Evolutionary conservation across 2,113 vertebrate genomes (phyloP), one percentile per base, ranked within the genome.

Genomic region (Isurus oxyrinchus): DNA sequence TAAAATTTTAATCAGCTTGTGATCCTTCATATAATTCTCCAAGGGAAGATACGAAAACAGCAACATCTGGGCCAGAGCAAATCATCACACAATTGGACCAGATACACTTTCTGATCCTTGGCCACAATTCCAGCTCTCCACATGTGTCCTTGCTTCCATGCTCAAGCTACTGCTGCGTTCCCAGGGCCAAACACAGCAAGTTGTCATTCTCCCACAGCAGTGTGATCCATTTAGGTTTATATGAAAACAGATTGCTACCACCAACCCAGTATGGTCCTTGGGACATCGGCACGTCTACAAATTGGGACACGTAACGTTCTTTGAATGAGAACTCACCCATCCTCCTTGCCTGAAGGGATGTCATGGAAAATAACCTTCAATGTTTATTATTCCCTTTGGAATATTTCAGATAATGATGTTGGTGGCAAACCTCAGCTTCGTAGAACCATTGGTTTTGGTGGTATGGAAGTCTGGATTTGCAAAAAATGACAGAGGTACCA

Each of bases 41-140:
- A 31, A 27, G 53, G 53, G 53, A 90, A 57, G 53, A 14, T 53
- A 31, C 3, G 11, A 31, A 31, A 90, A 90, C 25, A 35, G 8
- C 53, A 57, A 90, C 87, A 57, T 90, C 87, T 90, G 87, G 53
- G 53, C 0, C 14, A 57, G 49, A 57, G 87, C 27, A 90, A 25
- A 4, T 57, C 87, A 90, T 90, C 87, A 11, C 87, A 90, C 27
- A 90, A 90, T 57, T 90, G 87, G 53, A 90, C 53, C 87, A 90
- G 87, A 55, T 90, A 53, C 87, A 57, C 49, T 10, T 90, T 90
- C 87, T 57, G 8, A 31, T 5, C 5, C 53, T 55, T 90, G 87
- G 87, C 87, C 25, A 14, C 53, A 57, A 13, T 13, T 14, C 25
- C 87, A 57, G 25, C 53, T 90, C 53, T 57, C 53, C 31, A 57